These are phyloP conservation scores for Craniophora ligustri DNA, from an alignment of 2,888 invertebrate species.

Conservation along the genomic window DNA sequence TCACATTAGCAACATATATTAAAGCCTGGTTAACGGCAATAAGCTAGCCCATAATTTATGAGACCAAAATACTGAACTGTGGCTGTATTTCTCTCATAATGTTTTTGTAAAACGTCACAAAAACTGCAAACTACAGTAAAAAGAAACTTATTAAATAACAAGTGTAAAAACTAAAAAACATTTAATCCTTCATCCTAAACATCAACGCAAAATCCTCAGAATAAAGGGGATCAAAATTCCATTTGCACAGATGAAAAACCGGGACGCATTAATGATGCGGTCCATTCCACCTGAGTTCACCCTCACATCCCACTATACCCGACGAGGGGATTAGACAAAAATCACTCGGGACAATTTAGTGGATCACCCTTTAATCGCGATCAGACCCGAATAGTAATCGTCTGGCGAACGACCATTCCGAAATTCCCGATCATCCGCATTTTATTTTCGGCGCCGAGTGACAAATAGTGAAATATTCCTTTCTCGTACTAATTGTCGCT, in stretches of 20 bases:
- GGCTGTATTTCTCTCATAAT: too few relatives aligned
- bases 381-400: constrained; percentile 9
- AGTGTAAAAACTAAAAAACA: not conserved
- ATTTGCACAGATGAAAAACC: constrained; percentile 16
- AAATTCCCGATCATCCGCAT: constrained; percentile 3
- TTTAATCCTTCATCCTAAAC: not conserved
- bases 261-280: constrained; percentile 19
- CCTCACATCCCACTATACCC: not conserved
- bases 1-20: too few relatives aligned
- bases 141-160: not conserved
- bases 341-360: constrained; percentile 23
- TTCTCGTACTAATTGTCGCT: constrained; percentile 7
- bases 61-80: too few relatives aligned
- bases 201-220: not conserved
- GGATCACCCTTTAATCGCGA: constrained; percentile 22
- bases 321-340: constrained; percentile 6
- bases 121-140: too few relatives aligned
- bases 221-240: constrained; percentile 6
- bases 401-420: constrained; percentile 5
- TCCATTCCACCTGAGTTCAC: constrained; percentile 4
- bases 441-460: constrained; percentile 19
- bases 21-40: too few relatives aligned
- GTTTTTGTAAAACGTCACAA: too few relatives aligned
- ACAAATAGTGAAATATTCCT: constrained; percentile 16
- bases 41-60: too few relatives aligned